phyloP scores from a whole-genome alignment of 2,888 invertebrate genomes.

The Calameuta filiformis region DNA sequence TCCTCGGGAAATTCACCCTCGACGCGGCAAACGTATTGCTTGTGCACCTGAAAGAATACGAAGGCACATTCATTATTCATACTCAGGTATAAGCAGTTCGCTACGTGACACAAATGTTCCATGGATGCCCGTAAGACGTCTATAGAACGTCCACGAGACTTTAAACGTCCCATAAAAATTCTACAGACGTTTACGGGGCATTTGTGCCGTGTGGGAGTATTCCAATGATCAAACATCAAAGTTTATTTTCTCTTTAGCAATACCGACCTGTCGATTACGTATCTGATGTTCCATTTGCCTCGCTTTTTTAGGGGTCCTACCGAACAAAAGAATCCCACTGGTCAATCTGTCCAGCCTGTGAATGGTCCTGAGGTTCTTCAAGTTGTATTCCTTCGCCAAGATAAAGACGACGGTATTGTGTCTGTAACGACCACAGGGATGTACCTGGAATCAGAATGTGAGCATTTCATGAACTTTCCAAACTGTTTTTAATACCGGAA shows the following conservation, averaged over 20 bases:
- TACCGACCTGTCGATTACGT: slow-evolving; percentile 77
- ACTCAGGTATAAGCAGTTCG: not conserved
- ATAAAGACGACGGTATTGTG: slow-evolving; percentile 98
- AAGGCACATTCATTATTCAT: not conserved
- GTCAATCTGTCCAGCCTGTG: slow-evolving; percentile 97
- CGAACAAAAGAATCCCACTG: slow-evolving; percentile 92
- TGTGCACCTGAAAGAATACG: slow-evolving; percentile 73
- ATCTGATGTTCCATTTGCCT: slow-evolving; percentile 96
- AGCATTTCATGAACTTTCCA: not conserved
- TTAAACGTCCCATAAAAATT: not conserved
- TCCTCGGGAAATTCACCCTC: slow-evolving; percentile 95
- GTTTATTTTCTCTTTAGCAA: not conserved
- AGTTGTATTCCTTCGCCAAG: slow-evolving; percentile 94
- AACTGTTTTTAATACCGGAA: not conserved
- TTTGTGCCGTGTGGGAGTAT: not conserved
- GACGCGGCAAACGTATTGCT: slow-evolving; percentile 95
- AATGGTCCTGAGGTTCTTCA: slow-evolving; percentile 92
- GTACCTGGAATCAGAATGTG: slow-evolving; percentile 75
- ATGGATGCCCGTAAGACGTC: too few relatives aligned
- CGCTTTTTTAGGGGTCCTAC: slow-evolving; percentile 92
- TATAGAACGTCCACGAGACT: too few relatives aligned
- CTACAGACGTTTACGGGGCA: not conserved
- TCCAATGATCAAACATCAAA: not conserved
- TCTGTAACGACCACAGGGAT: slow-evolving; percentile 97
- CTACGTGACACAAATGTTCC: not conserved